Evolutionary conservation across 2,797 vertebrate species (phyloP), one percentile per base, ranked within the genome.

Genomic region (Salarias fasciatus): DNA sequence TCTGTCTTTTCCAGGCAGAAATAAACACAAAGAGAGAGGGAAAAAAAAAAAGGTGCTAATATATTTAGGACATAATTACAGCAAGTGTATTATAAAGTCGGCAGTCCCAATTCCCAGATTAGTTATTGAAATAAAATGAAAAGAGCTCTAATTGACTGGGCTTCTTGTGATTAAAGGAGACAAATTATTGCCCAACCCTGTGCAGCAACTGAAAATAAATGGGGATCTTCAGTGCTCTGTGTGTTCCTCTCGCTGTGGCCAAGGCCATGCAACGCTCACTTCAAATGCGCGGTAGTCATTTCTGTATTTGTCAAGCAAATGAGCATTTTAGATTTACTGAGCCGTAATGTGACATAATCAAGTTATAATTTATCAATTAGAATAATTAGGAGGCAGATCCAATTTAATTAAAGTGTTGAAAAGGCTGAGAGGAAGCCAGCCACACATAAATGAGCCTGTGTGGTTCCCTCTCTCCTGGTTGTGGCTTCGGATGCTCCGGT

Each of bases 121-220:
- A 91, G 91, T 91, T 94, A 93, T 58, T 94, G 89, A 92, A 92
- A 92, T 94, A 86, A 93, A 93, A 94, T 94, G 88, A 94, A 95
- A 95, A 92, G 84, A 91, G 84, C 87, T 93, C 85, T 94, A 94
- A 95, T 94, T 95, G 93, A 94, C 90, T 91, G 91, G 90, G 92
- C 93, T 93, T 91, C 88, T 83, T 76, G 89, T 92, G 92, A 97
- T 95, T 94, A 94, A 93, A 91, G 74, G 84, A 93, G 91, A 93
- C 84, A 90, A 93, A 95, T 94, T 87, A 93, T 89, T 80, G 84
- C 78, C 90, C 90, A 88, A 91, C 91, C 90, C 91, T 49, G 66
- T 69, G 64, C 64, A 60, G 69, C 88, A 88, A 83, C 74, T 58
- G 80, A n/a, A 69, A 92, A 90, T 49, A 51, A 93, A 71, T 8